These are phyloP conservation scores for Ambastaia sidthimunki DNA, from an alignment of 2,797 vertebrate genomes.

Conservation along the genomic window DNA sequence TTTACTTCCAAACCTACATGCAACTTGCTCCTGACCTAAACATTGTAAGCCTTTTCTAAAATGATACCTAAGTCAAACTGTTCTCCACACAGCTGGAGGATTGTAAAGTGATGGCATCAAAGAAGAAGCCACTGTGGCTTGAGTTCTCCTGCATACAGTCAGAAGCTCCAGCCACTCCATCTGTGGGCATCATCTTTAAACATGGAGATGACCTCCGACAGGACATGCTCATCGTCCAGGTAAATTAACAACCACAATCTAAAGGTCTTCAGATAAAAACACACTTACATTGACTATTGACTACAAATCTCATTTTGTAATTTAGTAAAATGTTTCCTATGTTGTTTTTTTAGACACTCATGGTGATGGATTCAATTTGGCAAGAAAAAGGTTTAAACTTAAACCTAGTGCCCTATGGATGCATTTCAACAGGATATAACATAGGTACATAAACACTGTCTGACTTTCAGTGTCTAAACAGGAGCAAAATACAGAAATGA, in stretches of 20 bases:
- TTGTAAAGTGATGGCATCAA: slow-evolving; percentile 82
- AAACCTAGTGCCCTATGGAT: slow-evolving; percentile 80
- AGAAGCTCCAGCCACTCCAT: slow-evolving; percentile 59
- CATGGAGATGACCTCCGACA: slow-evolving; percentile 82
- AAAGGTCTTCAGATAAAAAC: not conserved
- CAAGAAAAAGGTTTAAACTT: slow-evolving; percentile 80
- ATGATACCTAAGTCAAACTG: not conserved
- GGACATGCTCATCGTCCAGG: slow-evolving; percentile 84
- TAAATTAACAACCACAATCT: slow-evolving; percentile 42
- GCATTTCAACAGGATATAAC: slow-evolving; percentile 82
- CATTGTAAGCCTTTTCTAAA: not conserved
- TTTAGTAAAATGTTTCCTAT: not conserved
- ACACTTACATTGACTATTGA: not conserved
- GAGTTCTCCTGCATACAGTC: slow-evolving; percentile 77
- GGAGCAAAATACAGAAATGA: not conserved
- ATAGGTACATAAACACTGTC: slow-evolving; percentile 68
- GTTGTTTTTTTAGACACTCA: slow-evolving; percentile 69
- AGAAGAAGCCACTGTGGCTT: slow-evolving; percentile 84
- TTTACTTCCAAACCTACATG: not conserved
- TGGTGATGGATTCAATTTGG: slow-evolving; percentile 84
- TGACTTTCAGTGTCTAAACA: not conserved
- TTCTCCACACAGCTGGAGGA: slow-evolving; percentile 70
- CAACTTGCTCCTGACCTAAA: not conserved
- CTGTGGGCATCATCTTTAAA: slow-evolving; percentile 83
- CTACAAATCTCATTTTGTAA: not conserved